These are phyloP conservation scores for Diuraphis noxia DNA, from an alignment of 1,140 invertebrate species.

Conservation along the genomic window DNA sequence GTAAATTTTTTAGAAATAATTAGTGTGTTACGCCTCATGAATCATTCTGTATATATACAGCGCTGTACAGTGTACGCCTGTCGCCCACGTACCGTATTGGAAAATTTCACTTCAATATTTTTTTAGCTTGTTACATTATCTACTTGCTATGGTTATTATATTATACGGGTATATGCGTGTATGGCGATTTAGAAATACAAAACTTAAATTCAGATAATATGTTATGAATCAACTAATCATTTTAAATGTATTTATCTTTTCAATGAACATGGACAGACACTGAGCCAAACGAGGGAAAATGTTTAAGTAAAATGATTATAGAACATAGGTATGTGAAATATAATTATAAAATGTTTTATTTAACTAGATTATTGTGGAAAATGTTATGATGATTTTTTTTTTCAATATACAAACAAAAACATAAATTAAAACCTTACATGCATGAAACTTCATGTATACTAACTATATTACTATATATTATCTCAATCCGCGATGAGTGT, in stretches of 20 bases:
- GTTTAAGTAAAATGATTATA: background rate
- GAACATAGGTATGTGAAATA: background rate
- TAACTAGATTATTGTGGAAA: too few relatives aligned
- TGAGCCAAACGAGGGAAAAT: background rate
- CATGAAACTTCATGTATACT: background rate
- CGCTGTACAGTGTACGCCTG: too few relatives aligned
- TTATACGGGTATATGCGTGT: background rate
- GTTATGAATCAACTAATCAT: background rate
- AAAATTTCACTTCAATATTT: background rate
- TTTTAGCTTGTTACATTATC: background rate
- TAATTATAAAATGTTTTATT: background rate
- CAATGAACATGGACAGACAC: background rate
- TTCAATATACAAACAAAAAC: too few relatives aligned
- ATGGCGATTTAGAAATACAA: background rate
- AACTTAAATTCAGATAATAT: background rate
- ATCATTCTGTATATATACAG: too few relatives aligned
- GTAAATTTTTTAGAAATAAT: too few relatives aligned
- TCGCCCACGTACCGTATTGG: background rate
- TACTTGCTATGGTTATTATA: background rate
- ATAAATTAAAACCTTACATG: too few relatives aligned
- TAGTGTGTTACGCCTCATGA: too few relatives aligned
- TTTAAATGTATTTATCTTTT: background rate
- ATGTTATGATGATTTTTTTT: too few relatives aligned
- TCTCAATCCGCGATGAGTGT: background rate
- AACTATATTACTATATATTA: background rate